These are phyloP conservation scores for Leptopilina syphax DNA, from an alignment of 2,888 invertebrate genomes.

Conservation along the genomic window DNA sequence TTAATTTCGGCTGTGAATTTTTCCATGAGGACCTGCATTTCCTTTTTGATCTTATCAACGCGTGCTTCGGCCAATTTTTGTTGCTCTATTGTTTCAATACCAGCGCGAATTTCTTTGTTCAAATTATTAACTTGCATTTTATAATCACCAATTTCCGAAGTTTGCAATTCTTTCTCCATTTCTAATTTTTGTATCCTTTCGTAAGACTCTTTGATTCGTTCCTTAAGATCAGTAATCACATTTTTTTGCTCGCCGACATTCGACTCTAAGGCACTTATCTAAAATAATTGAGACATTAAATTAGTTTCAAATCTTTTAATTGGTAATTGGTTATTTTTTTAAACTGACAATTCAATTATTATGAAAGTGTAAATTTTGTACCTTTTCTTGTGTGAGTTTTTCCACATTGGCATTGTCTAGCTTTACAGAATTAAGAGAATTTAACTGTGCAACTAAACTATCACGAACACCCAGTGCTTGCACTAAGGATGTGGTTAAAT, in stretches of 20 bases:
- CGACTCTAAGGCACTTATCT: conserved; percentile 71
- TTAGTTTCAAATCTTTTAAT: conserved; percentile 58
- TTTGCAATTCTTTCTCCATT: conserved; percentile 80
- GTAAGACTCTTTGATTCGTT: conserved; percentile 60
- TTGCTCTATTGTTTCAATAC: conserved; percentile 64
- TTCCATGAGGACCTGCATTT: conserved; percentile 70
- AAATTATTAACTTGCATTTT: conserved; percentile 68
- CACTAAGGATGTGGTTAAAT: conserved; percentile 85
- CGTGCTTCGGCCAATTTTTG: conserved; percentile 69
- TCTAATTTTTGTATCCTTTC: conserved; percentile 76
- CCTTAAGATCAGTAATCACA: conserved; percentile 60
- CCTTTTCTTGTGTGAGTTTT: conserved; percentile 62
- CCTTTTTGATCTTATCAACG: conserved; percentile 70
- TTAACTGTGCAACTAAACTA: conserved; percentile 80
- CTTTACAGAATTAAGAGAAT: conserved; percentile 81
- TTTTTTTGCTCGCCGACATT: conserved; percentile 61
- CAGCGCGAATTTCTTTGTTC: conserved; percentile 65
- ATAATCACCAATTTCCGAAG: conserved; percentile 73
- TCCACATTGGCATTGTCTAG: conserved; percentile 77
- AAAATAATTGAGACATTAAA: conserved; percentile 62
- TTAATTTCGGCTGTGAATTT: conserved; percentile 68
- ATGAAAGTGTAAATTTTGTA: conserved; percentile 41
- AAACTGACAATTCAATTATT: conserved; percentile 65
- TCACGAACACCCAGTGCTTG: conserved; percentile 82
- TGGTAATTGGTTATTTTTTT: conserved; percentile 49